A percentile compares a stretch with the other conserved stretches of the same genome.
phyloP scores from a whole-genome alignment of 2,888 invertebrate genomes.

The Agrotis ipsilon region DNA sequence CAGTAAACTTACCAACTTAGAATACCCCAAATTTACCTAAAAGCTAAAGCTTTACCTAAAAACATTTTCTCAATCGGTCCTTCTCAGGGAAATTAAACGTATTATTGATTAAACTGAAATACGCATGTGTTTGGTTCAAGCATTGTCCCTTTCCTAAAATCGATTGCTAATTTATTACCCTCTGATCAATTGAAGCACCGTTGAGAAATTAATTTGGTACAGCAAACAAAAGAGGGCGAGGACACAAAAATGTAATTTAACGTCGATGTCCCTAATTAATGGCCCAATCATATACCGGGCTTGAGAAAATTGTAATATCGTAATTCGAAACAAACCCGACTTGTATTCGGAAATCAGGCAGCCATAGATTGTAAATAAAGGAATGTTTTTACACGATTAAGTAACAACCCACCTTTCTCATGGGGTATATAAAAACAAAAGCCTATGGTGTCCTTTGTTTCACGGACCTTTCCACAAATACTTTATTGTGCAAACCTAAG shows the following conservation, averaged over 20 bases:
- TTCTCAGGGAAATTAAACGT: conserved; percentile 33
- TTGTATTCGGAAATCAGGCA: conserved; percentile 24
- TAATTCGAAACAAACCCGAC: conserved; percentile 41
- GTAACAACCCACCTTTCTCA: conserved; percentile 8
- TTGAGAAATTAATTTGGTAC: conserved; percentile 57
- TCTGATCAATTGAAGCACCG: conserved; percentile 39
- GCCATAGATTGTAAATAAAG: conserved; percentile 50
- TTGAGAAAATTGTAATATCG: conserved; percentile 64
- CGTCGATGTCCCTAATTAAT: conserved; percentile 68
- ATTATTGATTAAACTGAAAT: not conserved
- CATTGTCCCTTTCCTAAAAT: conserved; percentile 19
- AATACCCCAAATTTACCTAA: too few species aligned
- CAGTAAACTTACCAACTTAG: conserved; percentile 17
- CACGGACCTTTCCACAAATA: not conserved
- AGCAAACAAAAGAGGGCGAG: conserved; percentile 43
- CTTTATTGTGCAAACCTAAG: conserved; percentile 22
- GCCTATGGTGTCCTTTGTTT: conserved; percentile 16
- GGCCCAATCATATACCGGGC: conserved; percentile 57
- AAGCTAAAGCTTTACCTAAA: conserved; percentile 1
- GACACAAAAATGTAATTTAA: conserved; percentile 62
- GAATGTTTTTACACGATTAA: conserved; percentile 44
- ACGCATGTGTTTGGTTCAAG: not conserved
- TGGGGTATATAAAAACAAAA: conserved; percentile 17
- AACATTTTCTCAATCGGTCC: conserved; percentile 1
- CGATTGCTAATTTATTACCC: conserved; percentile 38